Percentiles rank a stretch among this genome's conserved stretches.
These are phyloP conservation scores for Pterophyllum scalare DNA, from an alignment of 2,113 vertebrate species.

Conservation along the genomic window DNA sequence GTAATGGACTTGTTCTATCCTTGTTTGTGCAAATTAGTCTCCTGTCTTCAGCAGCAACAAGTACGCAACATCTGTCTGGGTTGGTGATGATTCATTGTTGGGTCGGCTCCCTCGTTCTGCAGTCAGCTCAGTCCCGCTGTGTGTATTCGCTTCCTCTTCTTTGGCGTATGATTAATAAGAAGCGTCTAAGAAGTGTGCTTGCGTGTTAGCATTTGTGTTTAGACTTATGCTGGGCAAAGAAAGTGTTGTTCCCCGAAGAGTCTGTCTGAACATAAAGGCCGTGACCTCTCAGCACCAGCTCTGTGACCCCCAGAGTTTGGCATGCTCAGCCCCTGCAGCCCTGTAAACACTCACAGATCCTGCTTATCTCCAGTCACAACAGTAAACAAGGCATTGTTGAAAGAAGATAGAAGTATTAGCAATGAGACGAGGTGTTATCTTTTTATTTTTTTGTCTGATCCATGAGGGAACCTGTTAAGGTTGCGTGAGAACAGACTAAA, in stretches of 20 bases:
- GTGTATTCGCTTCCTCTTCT: constrained; percentile 12
- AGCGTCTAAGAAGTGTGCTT: constrained; percentile 14
- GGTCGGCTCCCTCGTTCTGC: constrained; percentile 12
- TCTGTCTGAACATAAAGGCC: constrained; percentile 64
- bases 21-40: constrained; percentile 34
- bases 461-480: background rate
- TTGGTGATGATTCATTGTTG: constrained; percentile 35
- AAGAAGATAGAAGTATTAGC: constrained; percentile 36
- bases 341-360: constrained; percentile 49
- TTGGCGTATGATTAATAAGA: constrained; percentile 51
- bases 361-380: constrained; percentile 46
- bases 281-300: constrained; percentile 56
- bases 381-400: constrained; percentile 36
- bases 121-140: constrained; percentile 38
- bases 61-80: constrained; percentile 36
- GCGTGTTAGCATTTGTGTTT: constrained; percentile 36
- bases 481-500: background rate
- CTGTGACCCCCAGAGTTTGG: constrained; percentile 47
- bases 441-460: background rate
- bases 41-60: constrained; percentile 25
- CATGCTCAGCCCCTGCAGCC: constrained; percentile 35
- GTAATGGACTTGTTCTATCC: background rate
- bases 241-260: constrained; percentile 41
- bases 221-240: constrained; percentile 25
- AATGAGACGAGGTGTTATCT: constrained; percentile 23